Evolutionary conservation across 2,888 invertebrate genomes (phyloP).

Genomic region (Diadegma fenestrale): DNA sequence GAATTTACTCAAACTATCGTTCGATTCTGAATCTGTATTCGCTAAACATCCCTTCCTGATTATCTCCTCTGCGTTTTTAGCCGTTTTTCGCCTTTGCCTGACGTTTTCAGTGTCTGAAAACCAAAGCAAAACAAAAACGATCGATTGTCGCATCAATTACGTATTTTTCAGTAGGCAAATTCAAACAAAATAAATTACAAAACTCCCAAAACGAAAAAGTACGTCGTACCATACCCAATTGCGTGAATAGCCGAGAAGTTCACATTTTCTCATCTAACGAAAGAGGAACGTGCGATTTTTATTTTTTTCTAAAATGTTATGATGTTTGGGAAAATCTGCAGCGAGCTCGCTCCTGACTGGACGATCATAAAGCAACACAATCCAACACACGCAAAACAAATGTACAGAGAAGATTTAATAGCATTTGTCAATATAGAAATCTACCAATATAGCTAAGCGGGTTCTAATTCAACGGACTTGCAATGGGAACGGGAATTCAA

Average conservation of each 20-base stretch:
- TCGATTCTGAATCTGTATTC: constrained; percentile 75
- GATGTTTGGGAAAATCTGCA: neutral
- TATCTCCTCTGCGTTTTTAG: constrained; percentile 79
- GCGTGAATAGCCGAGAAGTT: neutral
- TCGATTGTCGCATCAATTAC: neutral
- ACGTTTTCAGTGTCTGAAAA: constrained; percentile 75
- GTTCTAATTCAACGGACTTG: neutral
- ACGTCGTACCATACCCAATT: too few species aligned
- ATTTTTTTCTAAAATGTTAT: neutral
- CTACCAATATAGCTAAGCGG: neutral
- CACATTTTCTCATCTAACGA: neutral
- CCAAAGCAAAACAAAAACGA: constrained; percentile 21
- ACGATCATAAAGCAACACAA: neutral
- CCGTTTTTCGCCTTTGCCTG: constrained; percentile 79
- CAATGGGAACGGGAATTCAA: neutral
- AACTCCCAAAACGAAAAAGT: neutral
- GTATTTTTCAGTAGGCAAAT: constrained; percentile 8
- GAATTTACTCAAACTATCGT: constrained; percentile 72
- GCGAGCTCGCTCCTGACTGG: neutral
- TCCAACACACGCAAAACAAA: neutral
- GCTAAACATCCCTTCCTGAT: constrained; percentile 77
- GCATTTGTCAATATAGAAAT: neutral
- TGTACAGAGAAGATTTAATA: constrained; percentile 11
- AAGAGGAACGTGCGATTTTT: neutral
- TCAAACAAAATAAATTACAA: neutral